Base-by-base conservation (phyloP, 2,888 invertebrate species). In the Drosophila pseudotakahashii region DNA sequence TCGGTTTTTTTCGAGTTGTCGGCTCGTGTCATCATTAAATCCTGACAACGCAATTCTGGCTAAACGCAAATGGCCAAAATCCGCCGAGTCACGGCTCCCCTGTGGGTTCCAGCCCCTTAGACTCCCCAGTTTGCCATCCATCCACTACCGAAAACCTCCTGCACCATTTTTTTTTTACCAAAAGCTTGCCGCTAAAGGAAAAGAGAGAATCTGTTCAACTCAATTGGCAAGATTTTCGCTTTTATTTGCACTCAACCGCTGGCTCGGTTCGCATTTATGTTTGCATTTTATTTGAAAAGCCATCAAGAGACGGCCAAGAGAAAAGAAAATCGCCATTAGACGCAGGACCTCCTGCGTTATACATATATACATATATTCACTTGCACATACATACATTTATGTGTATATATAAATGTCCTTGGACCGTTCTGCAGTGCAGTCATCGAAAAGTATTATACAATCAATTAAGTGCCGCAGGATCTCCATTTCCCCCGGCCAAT, bases 251-350 rank as follows among this genome's bases (percentile, higher is more conserved):
- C 74, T 81, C 79, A 84, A 76, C 81, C 78, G 77, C 77, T 51
- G 47, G 51, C 59, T 48, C 41, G 44, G 68, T 63, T 74, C 48
- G 60, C 79, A 73, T 84, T 78, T 74, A 75, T 77, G 77, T 70
- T 73, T 68, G 78, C 79, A 81, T 76, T 75, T 84, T 84, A 78
- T 79, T 81, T 67, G 63, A 75, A 84, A 84, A 84, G 76, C 81
- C 60, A 81, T 71, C 79, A 75, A 32, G 42, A 37, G 45, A 48
- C 48, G 34, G 60, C 19, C 3, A 42, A 51, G 41, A 48, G 48
- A 32, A 57, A 66, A 73, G 60, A 54, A 69, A 63, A 66, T 72
- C 59, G 62, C 70, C 74, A 74, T 79, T 71, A 70, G 78, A 76
- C 66, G 52, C 71, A 73, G 52, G 37, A 71, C 73, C 60, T 37